phyloP scores from a whole-genome alignment of 2,113 vertebrate genomes.

The Paradoxurus hermaphroditus region DNA sequence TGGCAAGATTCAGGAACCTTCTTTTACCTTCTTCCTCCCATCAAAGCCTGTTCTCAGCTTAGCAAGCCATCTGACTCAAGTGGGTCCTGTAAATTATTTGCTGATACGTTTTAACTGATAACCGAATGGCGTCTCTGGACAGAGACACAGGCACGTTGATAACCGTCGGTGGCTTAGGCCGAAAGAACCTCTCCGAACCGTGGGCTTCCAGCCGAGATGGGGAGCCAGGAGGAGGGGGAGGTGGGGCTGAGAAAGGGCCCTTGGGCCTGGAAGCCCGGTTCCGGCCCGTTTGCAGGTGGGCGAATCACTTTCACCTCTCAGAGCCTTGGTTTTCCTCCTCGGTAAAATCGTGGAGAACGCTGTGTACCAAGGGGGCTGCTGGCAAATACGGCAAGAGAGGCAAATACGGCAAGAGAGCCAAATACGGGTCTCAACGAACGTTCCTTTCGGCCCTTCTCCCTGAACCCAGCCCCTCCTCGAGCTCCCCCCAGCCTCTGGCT shows the following conservation, averaged over 20 bases:
- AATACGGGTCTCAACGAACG: not conserved
- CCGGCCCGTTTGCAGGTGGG: not conserved
- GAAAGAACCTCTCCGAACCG: not conserved
- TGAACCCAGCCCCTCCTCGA: accelerated
- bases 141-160: not conserved
- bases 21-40: not conserved
- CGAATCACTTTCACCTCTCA: not conserved
- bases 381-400: not conserved
- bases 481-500: too few species aligned
- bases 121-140: not conserved
- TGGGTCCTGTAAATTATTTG: not conserved
- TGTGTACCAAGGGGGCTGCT: accelerated
- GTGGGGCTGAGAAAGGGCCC: not conserved
- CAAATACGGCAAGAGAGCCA: not conserved
- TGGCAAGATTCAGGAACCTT: not conserved
- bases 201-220: not conserved
- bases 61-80: not conserved
- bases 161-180: not conserved
- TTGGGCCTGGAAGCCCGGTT: not conserved
- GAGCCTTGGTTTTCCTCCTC: not conserved
- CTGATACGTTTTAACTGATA: not conserved
- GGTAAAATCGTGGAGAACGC: not conserved
- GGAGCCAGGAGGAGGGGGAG: not conserved
- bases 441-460: not conserved
- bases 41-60: not conserved